A percentile compares a stretch with the other conserved stretches of the same genome.
Conservation (phyloP, 2,888 invertebrate genomes). For the Melikaiella ostensackeni region DNA sequence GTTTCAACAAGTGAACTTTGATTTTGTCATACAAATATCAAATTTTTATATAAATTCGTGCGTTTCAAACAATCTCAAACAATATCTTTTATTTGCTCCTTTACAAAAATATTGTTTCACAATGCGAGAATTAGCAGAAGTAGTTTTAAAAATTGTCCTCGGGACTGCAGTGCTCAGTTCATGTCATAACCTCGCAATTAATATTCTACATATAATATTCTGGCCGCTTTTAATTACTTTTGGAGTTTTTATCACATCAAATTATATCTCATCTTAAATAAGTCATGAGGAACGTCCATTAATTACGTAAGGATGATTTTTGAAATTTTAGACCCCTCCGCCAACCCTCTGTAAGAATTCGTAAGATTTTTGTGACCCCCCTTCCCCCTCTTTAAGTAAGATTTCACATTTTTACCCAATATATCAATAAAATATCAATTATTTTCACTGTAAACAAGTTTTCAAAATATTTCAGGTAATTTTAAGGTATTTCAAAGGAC, state of each 20-base stretch:
- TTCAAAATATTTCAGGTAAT: no score
- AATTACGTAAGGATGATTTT: no score
- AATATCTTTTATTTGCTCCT: not conserved
- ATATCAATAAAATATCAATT: no score
- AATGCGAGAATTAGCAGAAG: constrained; percentile 46
- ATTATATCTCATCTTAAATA: constrained; percentile 10
- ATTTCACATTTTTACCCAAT: no score
- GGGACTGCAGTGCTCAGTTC: constrained; percentile 46
- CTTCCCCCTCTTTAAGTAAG: no score
- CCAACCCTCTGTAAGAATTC: no score
- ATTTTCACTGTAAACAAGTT: no score
- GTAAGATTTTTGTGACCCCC: no score
- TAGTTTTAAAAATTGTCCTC: constrained; percentile 43
- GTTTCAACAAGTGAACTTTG: not conserved
- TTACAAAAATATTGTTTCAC: not conserved
- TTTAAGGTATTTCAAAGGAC: no score
- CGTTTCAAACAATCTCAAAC: not conserved
- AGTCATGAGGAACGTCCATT: no score
- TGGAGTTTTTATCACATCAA: constrained; percentile 12
- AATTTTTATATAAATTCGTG: not conserved
- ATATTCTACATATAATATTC: constrained; percentile 38
- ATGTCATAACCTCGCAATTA: constrained; percentile 42
- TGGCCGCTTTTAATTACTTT: constrained; percentile 39
- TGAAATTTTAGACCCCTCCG: no score
- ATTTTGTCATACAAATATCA: not conserved